Evolutionary conservation across 2,888 invertebrate genomes (phyloP), one percentile per base, ranked within the genome.

Genomic region (Cephonodes hylas): DNA sequence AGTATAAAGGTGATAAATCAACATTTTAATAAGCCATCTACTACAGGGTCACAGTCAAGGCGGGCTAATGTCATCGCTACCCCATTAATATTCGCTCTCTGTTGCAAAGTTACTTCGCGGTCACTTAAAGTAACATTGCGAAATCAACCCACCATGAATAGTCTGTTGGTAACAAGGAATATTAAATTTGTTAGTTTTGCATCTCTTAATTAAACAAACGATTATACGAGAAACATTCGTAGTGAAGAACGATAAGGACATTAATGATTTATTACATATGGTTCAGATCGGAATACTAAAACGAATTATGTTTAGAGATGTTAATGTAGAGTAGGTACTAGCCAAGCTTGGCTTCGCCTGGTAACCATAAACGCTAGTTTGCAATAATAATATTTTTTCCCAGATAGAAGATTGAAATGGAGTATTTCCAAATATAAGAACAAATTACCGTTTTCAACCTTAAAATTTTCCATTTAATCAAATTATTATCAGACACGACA

Each of bases 1-100:
- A 93, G 71, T 92, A 93, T 68, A 95, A 95, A 88, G 95, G 94
- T 94, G 84, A 72, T 22, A 25, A 42, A 60, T 46, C 15, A 48
- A 13, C 23, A 57, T 34, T 44, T 42, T 61, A 38, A 45, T 57
- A 27, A 27, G 27, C 22, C 22, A 42, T 22, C 25, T 15, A 27
- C 15, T 6, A 7, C 27, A 53, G 53, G 18, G 53, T 18, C 18
- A 31, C 27, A 27, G 15, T 27, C 6, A 15, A 18, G 15, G 31
- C 38, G 38, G 38, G 0, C 31, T 53, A 53, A 46, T 25, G n/a
- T 46, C n/a, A 23, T 6, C 3, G 46, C n/a, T 13, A 46, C 10
- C 38, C 3, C 53, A 53, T 53, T 31, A 31, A 53, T 27, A 53
- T 53, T 53, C 27, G 31, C 18, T n/a, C 38, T n/a, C 18, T 3